phyloP scores from a whole-genome alignment of 2,113 vertebrate species.

The Podiceps cristatus region DNA sequence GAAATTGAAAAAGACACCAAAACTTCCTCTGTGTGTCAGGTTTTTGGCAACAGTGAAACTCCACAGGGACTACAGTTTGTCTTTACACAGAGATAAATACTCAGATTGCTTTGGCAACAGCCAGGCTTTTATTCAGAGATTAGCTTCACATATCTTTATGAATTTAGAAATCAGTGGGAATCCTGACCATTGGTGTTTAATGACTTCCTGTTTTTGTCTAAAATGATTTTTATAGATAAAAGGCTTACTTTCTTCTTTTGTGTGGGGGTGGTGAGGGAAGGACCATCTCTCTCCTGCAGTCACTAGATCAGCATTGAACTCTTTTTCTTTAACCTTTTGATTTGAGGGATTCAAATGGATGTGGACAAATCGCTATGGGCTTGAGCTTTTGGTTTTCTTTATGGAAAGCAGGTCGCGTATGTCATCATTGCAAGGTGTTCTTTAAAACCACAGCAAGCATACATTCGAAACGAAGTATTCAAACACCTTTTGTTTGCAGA shows the following conservation, averaged over 20 bases:
- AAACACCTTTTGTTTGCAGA: background rate
- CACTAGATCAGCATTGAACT: background rate
- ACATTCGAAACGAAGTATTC: background rate
- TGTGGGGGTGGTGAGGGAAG: accelerated
- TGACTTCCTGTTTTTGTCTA: slow-evolving; percentile 48
- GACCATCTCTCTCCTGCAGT: background rate
- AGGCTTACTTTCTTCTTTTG: background rate
- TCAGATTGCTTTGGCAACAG: slow-evolving; percentile 68
- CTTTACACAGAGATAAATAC: slow-evolving; percentile 68
- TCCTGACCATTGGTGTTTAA: slow-evolving; percentile 44
- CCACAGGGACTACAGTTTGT: slow-evolving; percentile 41
- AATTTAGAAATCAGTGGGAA: slow-evolving; percentile 41
- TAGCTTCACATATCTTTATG: slow-evolving; percentile 62
- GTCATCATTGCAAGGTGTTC: background rate
- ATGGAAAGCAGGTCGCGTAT: background rate
- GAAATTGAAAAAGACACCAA: slow-evolving; percentile 28
- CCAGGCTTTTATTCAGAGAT: slow-evolving; percentile 52
- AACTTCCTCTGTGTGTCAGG: slow-evolving; percentile 57
- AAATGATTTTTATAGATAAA: slow-evolving; percentile 34
- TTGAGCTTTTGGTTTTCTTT: background rate
- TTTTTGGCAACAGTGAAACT: slow-evolving; percentile 53
- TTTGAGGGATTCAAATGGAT: background rate
- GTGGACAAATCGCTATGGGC: background rate
- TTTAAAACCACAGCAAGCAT: background rate
- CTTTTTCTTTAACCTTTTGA: background rate